A percentile compares a stretch with the other conserved stretches of the same genome.
Conservation (phyloP, 2,797 vertebrate species). For the Sebastes matsubarae region DNA sequence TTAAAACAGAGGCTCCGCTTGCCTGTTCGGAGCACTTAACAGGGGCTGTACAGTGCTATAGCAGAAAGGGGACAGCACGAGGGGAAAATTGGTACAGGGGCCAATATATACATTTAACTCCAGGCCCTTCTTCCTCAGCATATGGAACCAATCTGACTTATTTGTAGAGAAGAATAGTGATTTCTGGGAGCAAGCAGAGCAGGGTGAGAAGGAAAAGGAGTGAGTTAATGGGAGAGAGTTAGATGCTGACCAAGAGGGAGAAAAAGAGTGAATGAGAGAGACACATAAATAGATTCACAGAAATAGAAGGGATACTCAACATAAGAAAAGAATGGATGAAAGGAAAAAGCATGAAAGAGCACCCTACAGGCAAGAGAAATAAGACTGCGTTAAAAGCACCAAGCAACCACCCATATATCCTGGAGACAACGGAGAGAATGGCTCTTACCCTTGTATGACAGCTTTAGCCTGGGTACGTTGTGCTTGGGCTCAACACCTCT, state of each 20-base stretch:
- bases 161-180: conserved; percentile 65
- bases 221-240: conserved; percentile 53
- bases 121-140: conserved; percentile 60
- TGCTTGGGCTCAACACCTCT: conserved; percentile 87
- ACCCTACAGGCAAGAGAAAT: conserved; percentile 28
- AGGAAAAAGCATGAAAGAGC: conserved; percentile 54
- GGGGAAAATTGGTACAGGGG: conserved; percentile 64
- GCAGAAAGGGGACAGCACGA: conserved; percentile 53
- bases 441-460: conserved; percentile 95
- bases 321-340: conserved; percentile 51
- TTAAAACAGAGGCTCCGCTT: conserved; percentile 62
- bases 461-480: conserved; percentile 93
- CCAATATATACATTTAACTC: conserved; percentile 80
- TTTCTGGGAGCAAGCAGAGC: conserved; percentile 41
- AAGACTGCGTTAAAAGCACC: conserved; percentile 38
- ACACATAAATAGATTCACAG: conserved; percentile 53
- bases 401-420: conserved; percentile 31
- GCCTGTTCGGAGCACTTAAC: conserved; percentile 62
- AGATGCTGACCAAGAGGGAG: conserved; percentile 51
- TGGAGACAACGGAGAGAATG: conserved; percentile 49
- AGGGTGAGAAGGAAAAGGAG: conserved; percentile 26
- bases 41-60: conserved; percentile 52
- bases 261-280: conserved; percentile 48
- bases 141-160: conserved; percentile 83
- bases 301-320: conserved; percentile 49